Base-by-base conservation (phyloP, 1,140 invertebrate genomes). In the Mamestra configurata region DNA sequence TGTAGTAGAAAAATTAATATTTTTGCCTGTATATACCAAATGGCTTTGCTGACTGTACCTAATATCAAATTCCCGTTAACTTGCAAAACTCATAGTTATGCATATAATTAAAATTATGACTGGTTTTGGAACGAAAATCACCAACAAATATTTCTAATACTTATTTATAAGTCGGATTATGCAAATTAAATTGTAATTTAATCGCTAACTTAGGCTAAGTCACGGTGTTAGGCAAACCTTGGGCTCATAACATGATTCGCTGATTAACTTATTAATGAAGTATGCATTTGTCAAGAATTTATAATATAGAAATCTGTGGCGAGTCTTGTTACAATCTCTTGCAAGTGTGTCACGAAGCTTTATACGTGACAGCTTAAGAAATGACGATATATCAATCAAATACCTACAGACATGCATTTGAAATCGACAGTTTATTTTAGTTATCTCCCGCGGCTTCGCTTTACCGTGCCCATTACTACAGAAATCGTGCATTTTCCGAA, bases 171-270 rank as follows among this genome's bases (percentile, higher is more conserved):
- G 18, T 68, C 37, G 64, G 64, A 68, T 68, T 68, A 68, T 68
- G 64, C n/a, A 46, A 68, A 68, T 68, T 1, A 18, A 46, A 68
- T 24, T 68, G 22, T 68, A 72, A 72, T 72, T 72, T 55, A 53
- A 53, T 72, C 49, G 49, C 49, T 11, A 66, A 66, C 35, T 66
- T 20, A 37, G 1, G 59, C 31, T 13, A 59, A 59, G 55, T 20
- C 43, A 46, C 31, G 59, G 18, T 70, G 37, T 22, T 40, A 27
- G 0, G 70, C n/a, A 53, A 53, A 20, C 49, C 49, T 72, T 72
- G 70, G 53, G 15, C 40, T n/a, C 40, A 24, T 46, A 46, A 70
- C 40, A 24, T 49, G 27, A 68, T 68, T 46, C 64, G 46, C 20
- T 27, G 66, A 46, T 49, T 46, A 49, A 20, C 43, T 20, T n/a